These are phyloP conservation scores for Drosophila nigromelanica DNA, from an alignment of 1,140 invertebrate genomes.

Conservation along the genomic window DNA sequence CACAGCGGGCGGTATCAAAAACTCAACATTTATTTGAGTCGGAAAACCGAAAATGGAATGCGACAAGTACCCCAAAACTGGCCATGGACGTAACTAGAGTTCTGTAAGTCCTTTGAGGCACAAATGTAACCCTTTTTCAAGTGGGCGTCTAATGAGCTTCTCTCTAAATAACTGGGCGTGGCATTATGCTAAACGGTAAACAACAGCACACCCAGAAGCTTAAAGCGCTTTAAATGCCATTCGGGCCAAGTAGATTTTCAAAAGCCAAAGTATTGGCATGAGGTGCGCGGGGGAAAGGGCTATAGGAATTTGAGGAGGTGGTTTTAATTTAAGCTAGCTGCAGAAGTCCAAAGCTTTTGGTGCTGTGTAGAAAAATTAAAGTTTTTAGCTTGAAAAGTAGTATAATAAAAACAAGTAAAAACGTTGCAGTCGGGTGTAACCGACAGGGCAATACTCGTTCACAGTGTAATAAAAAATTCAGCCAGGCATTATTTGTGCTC, in stretches of 20 bases:
- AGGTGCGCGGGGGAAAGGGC: background rate
- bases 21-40: conserved; percentile 65
- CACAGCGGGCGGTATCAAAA: conserved; percentile 59
- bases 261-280: background rate
- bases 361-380: too few species aligned
- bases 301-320: background rate
- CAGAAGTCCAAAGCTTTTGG: too few species aligned
- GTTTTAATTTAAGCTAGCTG: background rate
- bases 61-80: conserved; percentile 31
- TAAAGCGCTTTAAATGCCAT: conserved; percentile 9
- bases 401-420: too few species aligned
- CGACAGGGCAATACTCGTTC: too few species aligned
- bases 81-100: conserved; percentile 10
- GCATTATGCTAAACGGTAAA: conserved; percentile 40
- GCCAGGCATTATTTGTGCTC: too few species aligned
- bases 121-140: conserved; percentile 34
- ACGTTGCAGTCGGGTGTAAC: too few species aligned
- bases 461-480: too few species aligned
- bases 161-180: conserved; percentile 51
- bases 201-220: conserved; percentile 19
- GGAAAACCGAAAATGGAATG: conserved; percentile 63
- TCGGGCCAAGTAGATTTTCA: background rate
- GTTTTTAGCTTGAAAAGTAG: too few species aligned
- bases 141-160: conserved; percentile 58
- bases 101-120: conserved; percentile 8